A percentile compares a stretch with the other conserved stretches of the same genome.
Evolutionary conservation across 2,888 invertebrate genomes (phyloP).

Genomic region (Tinea trinotella): DNA sequence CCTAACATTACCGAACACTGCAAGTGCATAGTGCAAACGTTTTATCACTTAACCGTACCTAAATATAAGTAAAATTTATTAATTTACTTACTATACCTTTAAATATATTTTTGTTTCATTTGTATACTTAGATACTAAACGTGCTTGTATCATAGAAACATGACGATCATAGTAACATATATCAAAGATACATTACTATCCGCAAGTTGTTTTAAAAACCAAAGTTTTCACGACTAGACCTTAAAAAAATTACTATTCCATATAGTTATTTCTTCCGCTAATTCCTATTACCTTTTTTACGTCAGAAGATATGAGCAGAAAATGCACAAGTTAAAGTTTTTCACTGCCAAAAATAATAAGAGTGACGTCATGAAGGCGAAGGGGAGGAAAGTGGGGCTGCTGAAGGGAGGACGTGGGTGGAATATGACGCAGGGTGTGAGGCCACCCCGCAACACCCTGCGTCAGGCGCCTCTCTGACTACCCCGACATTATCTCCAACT

Average conservation of each 20-base stretch:
- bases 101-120: no score
- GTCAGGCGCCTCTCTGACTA: slow-evolving; percentile 12
- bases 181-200: no score
- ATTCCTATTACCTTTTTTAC: slow-evolving; percentile 1
- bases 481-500: slow-evolving; percentile 9
- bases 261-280: background rate
- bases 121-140: no score
- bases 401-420: slow-evolving; percentile 32
- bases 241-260: no score
- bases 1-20: background rate
- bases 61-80: no score
- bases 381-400: slow-evolving; percentile 27
- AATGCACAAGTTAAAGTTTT: slow-evolving; percentile 33
- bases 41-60: no score
- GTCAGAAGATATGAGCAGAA: background rate
- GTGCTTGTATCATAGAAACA: no score
- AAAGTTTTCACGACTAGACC: no score
- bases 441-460: slow-evolving; percentile 31
- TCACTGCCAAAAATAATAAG: slow-evolving; percentile 61
- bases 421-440: slow-evolving; percentile 33
- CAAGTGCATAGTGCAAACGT: no score
- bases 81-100: no score
- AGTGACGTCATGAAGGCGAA: slow-evolving; percentile 51
- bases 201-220: no score
- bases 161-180: no score